Percentiles rank a stretch among this genome's conserved stretches.
phyloP scores from a whole-genome alignment of 2,113 vertebrate species.

The Zosterops lateralis region DNA sequence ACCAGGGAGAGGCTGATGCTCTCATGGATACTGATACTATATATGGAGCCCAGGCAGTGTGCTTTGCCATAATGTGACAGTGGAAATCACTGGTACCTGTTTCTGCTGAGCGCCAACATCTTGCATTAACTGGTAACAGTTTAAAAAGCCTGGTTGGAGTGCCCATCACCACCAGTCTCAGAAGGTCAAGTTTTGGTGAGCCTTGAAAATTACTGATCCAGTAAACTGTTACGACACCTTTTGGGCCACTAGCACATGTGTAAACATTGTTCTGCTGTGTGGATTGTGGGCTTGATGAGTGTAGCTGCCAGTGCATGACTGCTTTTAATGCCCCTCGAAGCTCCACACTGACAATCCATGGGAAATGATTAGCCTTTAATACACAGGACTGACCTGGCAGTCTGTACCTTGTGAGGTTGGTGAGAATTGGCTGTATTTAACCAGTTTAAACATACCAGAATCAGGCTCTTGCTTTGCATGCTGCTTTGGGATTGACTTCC shows the following conservation, averaged over 20 bases:
- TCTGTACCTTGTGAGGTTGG: not conserved
- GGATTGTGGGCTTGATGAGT: not conserved
- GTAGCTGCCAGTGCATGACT: not conserved
- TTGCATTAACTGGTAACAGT: not conserved
- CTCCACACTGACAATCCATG: not conserved
- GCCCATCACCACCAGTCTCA: not conserved
- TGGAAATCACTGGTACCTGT: not conserved
- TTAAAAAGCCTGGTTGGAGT: not conserved
- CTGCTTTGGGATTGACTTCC: not conserved
- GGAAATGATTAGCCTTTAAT: not conserved
- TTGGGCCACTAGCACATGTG: fast-evolving
- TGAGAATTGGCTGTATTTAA: not conserved
- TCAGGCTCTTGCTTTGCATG: not conserved
- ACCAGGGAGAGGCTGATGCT: not conserved
- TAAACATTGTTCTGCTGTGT: not conserved
- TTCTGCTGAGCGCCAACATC: not conserved
- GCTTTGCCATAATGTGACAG: not conserved
- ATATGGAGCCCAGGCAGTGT: fast-evolving
- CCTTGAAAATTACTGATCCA: not conserved
- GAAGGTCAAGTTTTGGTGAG: not conserved
- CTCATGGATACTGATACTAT: not conserved
- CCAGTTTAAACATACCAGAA: not conserved
- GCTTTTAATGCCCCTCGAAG: not conserved
- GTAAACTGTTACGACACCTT: not conserved
- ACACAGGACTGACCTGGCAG: not conserved